Evolutionary conservation across 1,140 invertebrate genomes (phyloP).

Genomic region (Drosophila aff.): DNA sequence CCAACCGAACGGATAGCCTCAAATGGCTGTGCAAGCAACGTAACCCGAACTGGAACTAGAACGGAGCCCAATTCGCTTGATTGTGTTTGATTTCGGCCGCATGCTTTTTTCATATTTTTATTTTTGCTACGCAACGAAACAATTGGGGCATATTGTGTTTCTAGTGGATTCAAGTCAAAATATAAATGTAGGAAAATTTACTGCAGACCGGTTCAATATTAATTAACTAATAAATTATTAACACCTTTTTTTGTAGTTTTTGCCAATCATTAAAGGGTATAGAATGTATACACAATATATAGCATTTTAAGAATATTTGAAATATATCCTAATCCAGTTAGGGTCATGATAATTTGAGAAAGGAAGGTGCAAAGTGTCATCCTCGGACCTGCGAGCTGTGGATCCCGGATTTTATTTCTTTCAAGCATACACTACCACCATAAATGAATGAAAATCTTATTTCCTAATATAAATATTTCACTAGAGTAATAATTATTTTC

Average conservation of each 20-base stretch:
- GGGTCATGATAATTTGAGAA: background rate
- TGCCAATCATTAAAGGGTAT: background rate
- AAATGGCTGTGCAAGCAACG: slow-evolving; percentile 52
- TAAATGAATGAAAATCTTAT: background rate
- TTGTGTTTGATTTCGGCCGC: slow-evolving; percentile 75
- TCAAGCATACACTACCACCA: background rate
- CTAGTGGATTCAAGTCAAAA: background rate
- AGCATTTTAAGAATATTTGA: too few species aligned
- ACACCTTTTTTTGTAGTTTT: background rate
- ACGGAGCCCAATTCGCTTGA: slow-evolving; percentile 76
- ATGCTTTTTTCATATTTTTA: slow-evolving; percentile 4
- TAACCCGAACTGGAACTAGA: slow-evolving; percentile 55
- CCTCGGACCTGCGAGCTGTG: background rate
- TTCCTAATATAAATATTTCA: background rate
- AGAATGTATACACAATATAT: too few species aligned
- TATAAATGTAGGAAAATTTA: background rate
- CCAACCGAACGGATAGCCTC: slow-evolving; percentile 59
- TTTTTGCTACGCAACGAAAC: background rate
- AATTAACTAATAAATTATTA: background rate
- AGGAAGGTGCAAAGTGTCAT: too few species aligned
- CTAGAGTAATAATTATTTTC: background rate
- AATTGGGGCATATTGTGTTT: background rate
- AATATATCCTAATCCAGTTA: too few species aligned
- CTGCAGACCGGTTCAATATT: background rate
- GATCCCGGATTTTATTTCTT: background rate